Base-by-base conservation (phyloP, 2,113 vertebrate species). In the Heteronetta atricapilla region DNA sequence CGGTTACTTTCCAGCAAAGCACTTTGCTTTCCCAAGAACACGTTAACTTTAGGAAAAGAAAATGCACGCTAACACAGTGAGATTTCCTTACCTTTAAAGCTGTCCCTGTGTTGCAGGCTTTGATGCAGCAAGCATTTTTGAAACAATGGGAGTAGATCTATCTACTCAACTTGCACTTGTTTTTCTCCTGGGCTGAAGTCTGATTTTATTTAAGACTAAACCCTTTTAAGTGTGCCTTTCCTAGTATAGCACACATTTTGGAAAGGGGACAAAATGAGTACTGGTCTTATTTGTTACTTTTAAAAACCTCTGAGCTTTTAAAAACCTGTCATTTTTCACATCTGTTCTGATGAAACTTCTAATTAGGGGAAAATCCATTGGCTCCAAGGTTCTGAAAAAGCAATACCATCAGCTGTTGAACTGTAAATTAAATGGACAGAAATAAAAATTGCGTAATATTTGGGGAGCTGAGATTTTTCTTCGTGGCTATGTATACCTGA, bases 111-210 rank as follows among this genome's bases (percentile, higher is more conserved):
- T 19, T 62, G 68, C 19, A 55, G 70, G 52, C 56, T 75, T 36
- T 11, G 42, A 46, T 8, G 50, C 34, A 56, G 44, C 21, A 31
- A 42, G 58, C 0, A 0, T 11, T 74, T 74, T 10, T 26, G 50
- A 11, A 48, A 36, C 44, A 26, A 38, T 2, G 1, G 0, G 3
- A 7, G 1, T 0, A 53, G 22, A 12, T 21, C 26, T 46, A 38
- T 14, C 40, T 31, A n/a, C 34, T 78, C 56, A 64, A 2, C 34
- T 81, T 13, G 18, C 3, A 23, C 28, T 67, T 53, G 9, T 59
- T 93, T 76, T 46, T 56, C 58, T 33, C 40, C 42, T 38, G 28
- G 86, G 67, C 53, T 80, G 26, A 80, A 33, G 13, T 6, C 44
- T 56, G 36, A 52, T 19, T 11, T 31, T 36, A 44, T 17, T 76